Conservation (phyloP, 2,113 vertebrate genomes). For the Gymnobelideus leadbeateri region DNA sequence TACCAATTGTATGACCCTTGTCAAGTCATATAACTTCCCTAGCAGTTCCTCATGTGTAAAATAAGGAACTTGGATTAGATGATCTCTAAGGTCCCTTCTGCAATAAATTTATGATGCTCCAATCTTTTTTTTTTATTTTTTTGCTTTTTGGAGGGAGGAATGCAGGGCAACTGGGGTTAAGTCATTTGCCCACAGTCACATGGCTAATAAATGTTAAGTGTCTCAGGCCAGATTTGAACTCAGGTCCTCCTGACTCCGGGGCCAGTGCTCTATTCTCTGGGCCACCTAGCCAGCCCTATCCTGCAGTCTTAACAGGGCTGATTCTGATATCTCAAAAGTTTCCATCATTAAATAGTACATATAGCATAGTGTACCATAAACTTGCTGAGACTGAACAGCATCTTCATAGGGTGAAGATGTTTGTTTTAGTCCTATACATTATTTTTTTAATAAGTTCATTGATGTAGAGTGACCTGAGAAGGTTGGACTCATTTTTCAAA, state of each 20-base stretch:
- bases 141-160: too few relatives aligned
- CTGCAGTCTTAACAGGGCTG: background rate
- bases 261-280: too few relatives aligned
- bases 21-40: background rate
- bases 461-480: background rate
- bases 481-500: background rate
- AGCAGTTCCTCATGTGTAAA: background rate
- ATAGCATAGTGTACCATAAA: background rate
- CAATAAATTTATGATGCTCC: background rate
- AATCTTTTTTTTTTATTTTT: background rate
- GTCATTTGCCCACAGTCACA: too few relatives aligned
- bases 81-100: background rate
- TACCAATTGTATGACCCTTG: background rate
- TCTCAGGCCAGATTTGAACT: too few relatives aligned
- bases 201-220: too few relatives aligned
- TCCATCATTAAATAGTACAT: background rate
- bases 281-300: too few relatives aligned
- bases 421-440: background rate
- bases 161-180: too few relatives aligned
- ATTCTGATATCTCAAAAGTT: background rate
- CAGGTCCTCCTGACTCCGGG: too few relatives aligned
- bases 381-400: background rate
- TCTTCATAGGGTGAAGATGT: background rate
- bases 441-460: background rate
- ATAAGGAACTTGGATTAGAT: background rate